Base-by-base conservation (phyloP, 2,113 vertebrate species). In the Phylloscopus whistleri region DNA sequence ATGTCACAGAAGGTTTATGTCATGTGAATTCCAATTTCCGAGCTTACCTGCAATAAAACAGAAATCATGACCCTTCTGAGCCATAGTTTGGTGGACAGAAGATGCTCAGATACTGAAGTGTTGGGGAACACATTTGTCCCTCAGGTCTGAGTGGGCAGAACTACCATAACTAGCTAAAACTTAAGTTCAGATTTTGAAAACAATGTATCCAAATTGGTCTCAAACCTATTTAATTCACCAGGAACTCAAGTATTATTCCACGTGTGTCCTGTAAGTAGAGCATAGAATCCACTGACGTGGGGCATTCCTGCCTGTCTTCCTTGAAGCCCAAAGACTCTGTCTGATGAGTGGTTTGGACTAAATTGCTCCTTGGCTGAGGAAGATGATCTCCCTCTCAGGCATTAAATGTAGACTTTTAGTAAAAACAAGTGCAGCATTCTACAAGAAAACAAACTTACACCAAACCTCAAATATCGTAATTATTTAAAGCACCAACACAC, bases 241-340 rank as follows among this genome's bases (percentile, higher is more conserved):
- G 31, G n/a, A n/a, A 68, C 8, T 59, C 7, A 37, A 49, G 2
- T 16, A 23, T 49, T 18, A 15, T 48, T 85, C 22, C 14, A 10
- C 8, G 7, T 31, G 6, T 37, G 26, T 46, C 43, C 51, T 63
- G 26, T 33, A 37, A 69, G 37, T 11, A 66, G 1, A 82, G 1
- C n/a, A 46, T 0, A 43, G 63, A 39, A 80, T 13, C 8, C 43
- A 37, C 20, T 16, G n/a, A 5, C 4, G 4, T 31, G 1, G 1
- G 14, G 11, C 4, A 22, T 39, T 44, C 31, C 52, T 75, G 15
- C 4, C 12, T 20, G 24, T 46, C 16, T 77, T 46, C 51, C 33
- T 31, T 37, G 37, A n/a, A 30, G 55, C n/a, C n/a, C 26, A 56
- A 62, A 80, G 5, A 4, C 0, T 30, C 1, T 35, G 23, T 41